phyloP scores from a whole-genome alignment of 2,113 vertebrate genomes.

The Pituophis catenifer region DNA sequence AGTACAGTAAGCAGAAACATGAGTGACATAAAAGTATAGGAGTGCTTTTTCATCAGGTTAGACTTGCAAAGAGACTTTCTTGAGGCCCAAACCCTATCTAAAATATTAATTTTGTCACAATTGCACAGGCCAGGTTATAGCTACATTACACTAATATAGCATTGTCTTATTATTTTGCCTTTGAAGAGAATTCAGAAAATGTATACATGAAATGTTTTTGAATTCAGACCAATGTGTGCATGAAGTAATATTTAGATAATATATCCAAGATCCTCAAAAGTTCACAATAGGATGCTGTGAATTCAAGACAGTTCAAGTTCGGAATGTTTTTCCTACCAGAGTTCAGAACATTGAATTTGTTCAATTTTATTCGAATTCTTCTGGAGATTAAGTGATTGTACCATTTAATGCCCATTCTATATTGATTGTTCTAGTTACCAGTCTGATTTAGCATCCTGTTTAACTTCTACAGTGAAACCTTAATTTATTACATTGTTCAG shows the following conservation, averaged over 20 bases:
- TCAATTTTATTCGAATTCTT: neutral
- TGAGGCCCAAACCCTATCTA: neutral
- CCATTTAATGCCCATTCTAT: neutral
- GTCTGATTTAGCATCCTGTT: neutral
- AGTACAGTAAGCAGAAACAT: neutral
- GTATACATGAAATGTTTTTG: no score
- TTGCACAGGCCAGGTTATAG: neutral
- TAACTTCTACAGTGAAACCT: neutral
- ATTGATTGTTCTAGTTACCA: neutral
- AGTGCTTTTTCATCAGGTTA: neutral
- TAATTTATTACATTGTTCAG: neutral
- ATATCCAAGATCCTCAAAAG: no score
- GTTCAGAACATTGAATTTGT: neutral
- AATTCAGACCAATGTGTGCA: no score
- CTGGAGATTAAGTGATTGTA: neutral
- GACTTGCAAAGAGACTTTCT: neutral
- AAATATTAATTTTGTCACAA: neutral
- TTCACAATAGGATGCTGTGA: neutral
- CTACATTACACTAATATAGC: neutral
- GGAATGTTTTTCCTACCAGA: neutral
- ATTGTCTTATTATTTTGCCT: neutral
- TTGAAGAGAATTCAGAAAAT: no score
- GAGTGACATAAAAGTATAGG: neutral
- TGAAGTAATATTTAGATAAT: no score
- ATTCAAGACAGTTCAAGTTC: neutral